Evolutionary conservation across 2,797 vertebrate species (phyloP), one percentile per base, ranked within the genome.

Genomic region (Agapornis canus): DNA sequence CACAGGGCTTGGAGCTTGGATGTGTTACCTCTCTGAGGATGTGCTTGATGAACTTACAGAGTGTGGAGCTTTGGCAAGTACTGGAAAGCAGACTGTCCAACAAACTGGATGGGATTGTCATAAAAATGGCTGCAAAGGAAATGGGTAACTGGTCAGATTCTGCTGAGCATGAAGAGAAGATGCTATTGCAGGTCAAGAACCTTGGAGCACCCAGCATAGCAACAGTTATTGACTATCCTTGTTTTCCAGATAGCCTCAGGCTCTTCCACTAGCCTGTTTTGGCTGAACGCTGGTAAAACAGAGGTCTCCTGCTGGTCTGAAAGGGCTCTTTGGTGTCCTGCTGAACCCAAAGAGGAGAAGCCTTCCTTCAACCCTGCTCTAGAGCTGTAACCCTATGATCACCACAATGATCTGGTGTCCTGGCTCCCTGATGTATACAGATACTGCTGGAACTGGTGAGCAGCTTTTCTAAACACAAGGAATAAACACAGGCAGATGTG

Each of bases 21-120:
- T 57, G 43, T 23, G 20, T 76, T 48, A 32, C 80, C 25, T 70
- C 31, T 70, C 19, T 25, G 64, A 40, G 32, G 40, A 71, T 10
- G 75, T 35, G 35, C 25, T 31, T 21, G 84, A 29, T 71, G 71
- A 61, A 99, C 99, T 98, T 97, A 99, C 99, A 99, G 98, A 2
- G 99, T 99, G 97, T 99, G 99, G 84, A 99, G 96, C 96, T 99
- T 99, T 29, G 99, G 99, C 97, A 99, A 97, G 97, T 98, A 98
- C 98, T 99, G 99, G 98, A 99, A 99, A 23, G 99, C 99, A 5
- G 99, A 99, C 91, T 98, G 98, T 92, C 99, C 99, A 95, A 99
- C 99, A 97, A 98, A 99, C 98, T 99, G 99, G 98, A 99, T 99
- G 47, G 99, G 99, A 90, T 99, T 99, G 97, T 99, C 99, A 40